phyloP scores from a whole-genome alignment of 2,888 invertebrate genomes.

The Tetragonisca angustula region DNA sequence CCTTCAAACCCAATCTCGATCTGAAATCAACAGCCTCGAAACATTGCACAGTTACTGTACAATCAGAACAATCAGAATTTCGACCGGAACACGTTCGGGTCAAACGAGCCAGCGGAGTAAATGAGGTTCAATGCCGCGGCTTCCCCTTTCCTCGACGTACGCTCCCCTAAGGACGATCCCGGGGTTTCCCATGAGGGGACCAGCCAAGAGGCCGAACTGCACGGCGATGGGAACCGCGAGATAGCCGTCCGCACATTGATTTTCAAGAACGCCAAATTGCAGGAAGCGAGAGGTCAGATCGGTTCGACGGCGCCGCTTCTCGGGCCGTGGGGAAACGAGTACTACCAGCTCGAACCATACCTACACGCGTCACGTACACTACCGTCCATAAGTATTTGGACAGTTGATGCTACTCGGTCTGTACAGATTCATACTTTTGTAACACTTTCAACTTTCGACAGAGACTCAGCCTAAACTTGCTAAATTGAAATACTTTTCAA shows the following conservation, averaged over 20 bases:
- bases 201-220: slow-evolving; percentile 45
- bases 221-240: slow-evolving; percentile 73
- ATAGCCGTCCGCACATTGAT: slow-evolving; percentile 75
- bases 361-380: neutral
- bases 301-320: slow-evolving; percentile 53
- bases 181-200: slow-evolving; percentile 49
- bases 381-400: too few relatives aligned
- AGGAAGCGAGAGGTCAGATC: slow-evolving; percentile 79
- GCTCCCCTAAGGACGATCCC: slow-evolving; percentile 21
- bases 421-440: too few relatives aligned
- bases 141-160: slow-evolving; percentile 36
- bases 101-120: slow-evolving; percentile 46
- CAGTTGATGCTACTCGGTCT: too few relatives aligned
- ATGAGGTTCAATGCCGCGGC: slow-evolving; percentile 45
- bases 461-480: too few relatives aligned
- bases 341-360: neutral
- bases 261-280: slow-evolving; percentile 79
- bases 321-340: slow-evolving; percentile 65
- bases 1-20: neutral
- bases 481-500: too few relatives aligned
- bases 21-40: neutral
- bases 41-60: too few relatives aligned
- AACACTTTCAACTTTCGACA: too few relatives aligned
- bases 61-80: slow-evolving; percentile 1
- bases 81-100: neutral